Base-by-base conservation (phyloP, 2,888 invertebrate species). In the Troglohyphantes excavatus region DNA sequence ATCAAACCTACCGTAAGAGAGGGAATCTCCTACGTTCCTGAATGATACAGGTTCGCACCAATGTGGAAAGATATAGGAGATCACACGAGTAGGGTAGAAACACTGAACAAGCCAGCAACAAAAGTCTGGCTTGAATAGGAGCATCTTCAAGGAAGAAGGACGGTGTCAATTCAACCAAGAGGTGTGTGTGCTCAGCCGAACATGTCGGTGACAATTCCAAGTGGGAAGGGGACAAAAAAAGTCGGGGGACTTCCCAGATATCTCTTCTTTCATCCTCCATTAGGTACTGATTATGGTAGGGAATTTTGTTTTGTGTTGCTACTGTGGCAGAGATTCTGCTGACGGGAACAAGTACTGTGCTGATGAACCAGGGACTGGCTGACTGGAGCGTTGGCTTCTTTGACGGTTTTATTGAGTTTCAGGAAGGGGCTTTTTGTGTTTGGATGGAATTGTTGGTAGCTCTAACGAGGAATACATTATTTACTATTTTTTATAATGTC, bases 221-320 rank as follows among this genome's bases (percentile, higher is more conserved):
- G 85, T 76, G 33, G 76, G 76, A 61, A 75, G 43, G 26, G 27
- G 59, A 81, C 68, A 70, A 79, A 61, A 46, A 61, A 85, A 59
- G 61, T 70, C 43, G 73, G 46, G 13, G 46, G 46, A 75, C 46
- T 29, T 33, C 21, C 75, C 75, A 76, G 76, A 85, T 85, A 85
- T 85, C 85, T 76, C 76, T 75, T 68, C 85, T 76, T 85, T 85
- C 85, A 85, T 76, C 76, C 85, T 85, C 85, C 85, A 85, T 85
- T 85, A 85, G 76, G 67, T 85, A 76, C 68, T 85, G 85, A 85
- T 85, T 85, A 76, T 85, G 65, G 68, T 26, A 53, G 76, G 61
- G 29, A 73, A 63, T 63, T 46, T 53, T 67, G 67, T 59, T 53
- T 53, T 85, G 75, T 85, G 75, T 85, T 76, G 75, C 59, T 23